Conservation (phyloP, 2,888 invertebrate genomes). For the Metopia argyrocephala region DNA sequence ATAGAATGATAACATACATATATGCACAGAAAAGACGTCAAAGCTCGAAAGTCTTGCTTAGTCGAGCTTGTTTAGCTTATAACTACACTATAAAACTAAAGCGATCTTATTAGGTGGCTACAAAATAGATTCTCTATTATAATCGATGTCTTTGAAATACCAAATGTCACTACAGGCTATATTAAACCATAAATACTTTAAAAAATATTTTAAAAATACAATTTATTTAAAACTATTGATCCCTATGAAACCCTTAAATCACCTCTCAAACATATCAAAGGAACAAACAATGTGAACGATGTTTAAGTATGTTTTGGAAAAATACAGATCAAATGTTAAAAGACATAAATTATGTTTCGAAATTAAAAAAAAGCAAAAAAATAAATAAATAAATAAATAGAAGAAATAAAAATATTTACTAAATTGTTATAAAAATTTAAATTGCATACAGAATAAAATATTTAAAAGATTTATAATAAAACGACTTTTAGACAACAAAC, state of each 20-base stretch:
- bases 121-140: neutral
- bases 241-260: conserved; percentile 5
- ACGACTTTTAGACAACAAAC: neutral
- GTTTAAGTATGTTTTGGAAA: neutral
- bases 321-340: conserved; percentile 41
- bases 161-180: conserved; percentile 22
- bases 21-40: too few species aligned
- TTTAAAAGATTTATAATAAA: neutral
- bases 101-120: neutral
- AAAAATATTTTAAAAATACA: neutral
- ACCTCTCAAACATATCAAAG: conserved; percentile 14
- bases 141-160: neutral
- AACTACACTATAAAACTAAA: neutral
- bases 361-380: too few species aligned
- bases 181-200: conserved; percentile 37
- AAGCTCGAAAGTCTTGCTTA: too few species aligned
- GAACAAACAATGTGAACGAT: neutral
- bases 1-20: too few species aligned
- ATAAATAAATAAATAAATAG: conserved; percentile 6
- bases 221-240: conserved; percentile 26
- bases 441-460: conserved; percentile 24
- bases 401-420: conserved; percentile 30
- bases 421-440: conserved; percentile 48
- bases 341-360: conserved; percentile 59
- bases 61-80: too few species aligned